Evolutionary conservation across 1,140 invertebrate genomes (phyloP), one percentile per base, ranked within the genome.

Genomic region (Ladona fulva): DNA sequence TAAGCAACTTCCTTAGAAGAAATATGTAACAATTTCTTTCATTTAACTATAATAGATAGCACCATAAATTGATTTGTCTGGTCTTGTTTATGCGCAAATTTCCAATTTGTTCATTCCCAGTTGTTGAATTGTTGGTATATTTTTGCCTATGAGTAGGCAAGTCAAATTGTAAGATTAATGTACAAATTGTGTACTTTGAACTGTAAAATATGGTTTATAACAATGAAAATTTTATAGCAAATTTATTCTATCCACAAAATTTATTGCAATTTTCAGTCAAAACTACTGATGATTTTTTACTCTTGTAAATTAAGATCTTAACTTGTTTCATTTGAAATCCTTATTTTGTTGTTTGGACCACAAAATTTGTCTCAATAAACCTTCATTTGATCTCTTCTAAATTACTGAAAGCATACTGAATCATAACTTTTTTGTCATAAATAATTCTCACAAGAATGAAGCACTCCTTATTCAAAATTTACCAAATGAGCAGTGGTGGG

Each of bases 101-200:
- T 66, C 52, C 52, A 66, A 16, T 66, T 22, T 66, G 52, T 66
- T 66, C 52, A 66, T 66, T 22, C 52, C 52, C 52, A 66, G 52
- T 66, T 66, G 52, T 66, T 66, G 12, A 66, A 66, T 66, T 66
- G 52, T 66, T 66, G 52, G 52, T 66, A 66, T 66, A 66, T 66
- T 66, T 66, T 66, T 66, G 52, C 52, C 52, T 66, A 12, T 19
- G 12, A 66, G 1, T 66, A 19, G 52, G 52, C 52, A 66, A 66
- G 52, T 66, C 16, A 66, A 66, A 66, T 66, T 66, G 52, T 66
- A 66, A 66, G 52, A 66, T 66, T 19, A 66, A 66, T 66, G 52
- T 66, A 66, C 52, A 66, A 66, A 66, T 66, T 66, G 52, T 66
- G 52, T 66, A 66, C 52, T 66, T 66, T 66, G 52, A 66, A 66